These are phyloP conservation scores for Melinopterus prodromus DNA, from an alignment of 2,888 invertebrate species.

Conservation along the genomic window DNA sequence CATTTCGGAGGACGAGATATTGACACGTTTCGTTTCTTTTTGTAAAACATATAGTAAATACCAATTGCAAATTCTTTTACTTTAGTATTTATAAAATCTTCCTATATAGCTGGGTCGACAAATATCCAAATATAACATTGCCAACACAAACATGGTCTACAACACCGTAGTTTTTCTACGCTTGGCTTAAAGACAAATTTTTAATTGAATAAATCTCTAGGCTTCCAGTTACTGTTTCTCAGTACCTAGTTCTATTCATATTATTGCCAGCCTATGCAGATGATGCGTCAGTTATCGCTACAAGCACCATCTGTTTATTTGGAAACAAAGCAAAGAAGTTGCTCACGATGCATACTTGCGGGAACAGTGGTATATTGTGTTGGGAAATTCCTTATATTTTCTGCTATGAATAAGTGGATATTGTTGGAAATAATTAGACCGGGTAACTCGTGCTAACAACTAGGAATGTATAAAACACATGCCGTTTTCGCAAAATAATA, in stretches of 20 bases:
- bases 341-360: neutral
- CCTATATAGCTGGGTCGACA: too few species aligned
- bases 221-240: neutral
- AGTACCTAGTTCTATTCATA: neutral
- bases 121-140: too few species aligned
- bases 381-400: neutral
- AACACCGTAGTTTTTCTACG: neutral
- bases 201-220: neutral
- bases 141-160: too few species aligned
- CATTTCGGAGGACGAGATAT: too few species aligned
- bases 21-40: too few species aligned
- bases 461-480: neutral
- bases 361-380: neutral
- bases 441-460: neutral
- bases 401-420: slow-evolving; percentile 4
- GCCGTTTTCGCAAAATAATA: too few species aligned
- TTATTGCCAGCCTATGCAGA: slow-evolving; percentile 4
- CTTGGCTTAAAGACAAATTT: neutral
- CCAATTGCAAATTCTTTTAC: too few species aligned
- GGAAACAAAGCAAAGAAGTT: slow-evolving; percentile 4
- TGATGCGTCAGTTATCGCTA: neutral
- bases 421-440: slow-evolving; percentile 4
- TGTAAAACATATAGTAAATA: too few species aligned
- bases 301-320: neutral
- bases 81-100: too few species aligned